These are phyloP conservation scores for Holacanthella duospinosa DNA, from an alignment of 2,888 invertebrate genomes.

Conservation along the genomic window DNA sequence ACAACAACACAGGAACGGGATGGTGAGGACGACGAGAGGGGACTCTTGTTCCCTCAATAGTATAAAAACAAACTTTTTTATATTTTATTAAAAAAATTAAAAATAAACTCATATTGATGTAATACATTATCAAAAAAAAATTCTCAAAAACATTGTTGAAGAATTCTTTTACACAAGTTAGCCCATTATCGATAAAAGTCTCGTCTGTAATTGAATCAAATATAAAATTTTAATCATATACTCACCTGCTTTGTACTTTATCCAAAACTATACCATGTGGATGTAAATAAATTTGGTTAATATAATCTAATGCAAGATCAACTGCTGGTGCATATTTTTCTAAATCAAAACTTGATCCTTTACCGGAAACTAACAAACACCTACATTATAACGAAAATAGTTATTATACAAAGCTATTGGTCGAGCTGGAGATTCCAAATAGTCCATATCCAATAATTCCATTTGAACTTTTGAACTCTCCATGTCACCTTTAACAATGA, in stretches of 20 bases:
- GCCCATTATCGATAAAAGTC: too few relatives aligned
- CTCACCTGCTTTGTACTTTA: constrained; percentile 70
- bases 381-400: constrained; percentile 50
- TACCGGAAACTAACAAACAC: constrained; percentile 72
- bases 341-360: constrained; percentile 74
- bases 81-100: too few relatives aligned
- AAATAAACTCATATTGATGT: too few relatives aligned
- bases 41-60: too few relatives aligned
- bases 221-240: too few relatives aligned
- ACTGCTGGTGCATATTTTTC: constrained; percentile 76
- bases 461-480: background rate
- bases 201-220: too few relatives aligned
- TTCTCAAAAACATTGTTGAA: too few relatives aligned
- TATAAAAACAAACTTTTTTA: too few relatives aligned
- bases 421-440: background rate
- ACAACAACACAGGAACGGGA: too few relatives aligned
- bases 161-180: too few relatives aligned
- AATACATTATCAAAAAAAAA: too few relatives aligned
- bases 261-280: constrained; percentile 60
- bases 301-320: constrained; percentile 64
- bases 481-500: background rate
- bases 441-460: background rate
- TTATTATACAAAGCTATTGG: background rate
- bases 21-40: too few relatives aligned
- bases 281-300: constrained; percentile 62